These are phyloP conservation scores for Antheraea yamamai DNA, from an alignment of 2,888 invertebrate genomes.

Conservation along the genomic window DNA sequence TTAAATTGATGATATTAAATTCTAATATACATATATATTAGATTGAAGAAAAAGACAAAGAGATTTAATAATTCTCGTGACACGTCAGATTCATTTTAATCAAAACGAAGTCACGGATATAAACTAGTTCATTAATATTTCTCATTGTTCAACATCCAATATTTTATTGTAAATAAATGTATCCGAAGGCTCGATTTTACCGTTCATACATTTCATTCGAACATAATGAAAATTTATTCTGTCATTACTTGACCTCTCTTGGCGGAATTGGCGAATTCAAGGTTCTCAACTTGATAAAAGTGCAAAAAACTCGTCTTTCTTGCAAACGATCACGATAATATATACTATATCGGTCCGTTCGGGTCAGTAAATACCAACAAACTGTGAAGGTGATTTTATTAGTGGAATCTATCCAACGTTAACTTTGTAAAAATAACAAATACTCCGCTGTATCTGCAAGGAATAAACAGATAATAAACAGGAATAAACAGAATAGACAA, in stretches of 20 bases:
- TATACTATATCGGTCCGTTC: slow-evolving; percentile 42
- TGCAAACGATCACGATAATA: slow-evolving; percentile 35
- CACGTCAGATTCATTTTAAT: too few relatives aligned
- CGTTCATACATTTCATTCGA: neutral
- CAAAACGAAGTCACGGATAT: too few relatives aligned
- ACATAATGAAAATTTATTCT: slow-evolving; percentile 24
- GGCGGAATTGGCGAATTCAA: slow-evolving; percentile 54
- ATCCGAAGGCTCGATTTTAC: neutral
- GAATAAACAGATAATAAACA: neutral
- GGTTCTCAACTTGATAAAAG: slow-evolving; percentile 60
- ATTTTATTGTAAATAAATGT: neutral
- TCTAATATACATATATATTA: too few relatives aligned
- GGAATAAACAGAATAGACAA: neutral
- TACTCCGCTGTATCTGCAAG: neutral
- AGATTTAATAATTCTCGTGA: too few relatives aligned
- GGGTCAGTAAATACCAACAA: slow-evolving; percentile 63
- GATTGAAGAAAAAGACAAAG: too few relatives aligned
- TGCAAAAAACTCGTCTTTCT: slow-evolving; percentile 58
- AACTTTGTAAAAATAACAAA: neutral
- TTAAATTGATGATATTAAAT: too few relatives aligned
- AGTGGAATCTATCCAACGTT: neutral
- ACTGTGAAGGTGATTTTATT: slow-evolving; percentile 55
- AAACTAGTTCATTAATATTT: neutral
- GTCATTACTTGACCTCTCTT: slow-evolving; percentile 59
- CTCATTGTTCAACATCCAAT: neutral